Conservation (phyloP, 2,113 vertebrate species). For the Dipodomys stephensi region DNA sequence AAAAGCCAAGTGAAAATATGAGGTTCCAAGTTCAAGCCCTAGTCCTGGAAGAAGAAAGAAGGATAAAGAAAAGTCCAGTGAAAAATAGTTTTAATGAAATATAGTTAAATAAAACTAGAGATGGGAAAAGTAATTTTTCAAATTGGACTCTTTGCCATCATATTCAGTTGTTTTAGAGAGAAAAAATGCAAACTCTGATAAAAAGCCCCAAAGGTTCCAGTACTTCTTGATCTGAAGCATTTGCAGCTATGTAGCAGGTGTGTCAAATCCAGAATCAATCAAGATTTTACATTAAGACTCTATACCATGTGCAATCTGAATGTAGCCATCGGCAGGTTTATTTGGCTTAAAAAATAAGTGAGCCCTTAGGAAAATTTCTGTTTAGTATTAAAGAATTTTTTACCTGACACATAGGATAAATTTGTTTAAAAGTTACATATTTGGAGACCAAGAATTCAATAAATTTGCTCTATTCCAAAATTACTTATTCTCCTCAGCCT, state of each 20-base stretch:
- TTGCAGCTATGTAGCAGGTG: not conserved
- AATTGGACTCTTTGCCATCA: constrained; percentile 61
- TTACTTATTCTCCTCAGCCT: constrained; percentile 32
- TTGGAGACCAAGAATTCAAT: constrained; percentile 37
- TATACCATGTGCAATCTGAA: constrained; percentile 11
- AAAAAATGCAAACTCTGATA: constrained; percentile 68
- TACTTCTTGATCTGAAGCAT: not conserved
- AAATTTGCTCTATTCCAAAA: constrained; percentile 11
- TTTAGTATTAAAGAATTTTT: not conserved
- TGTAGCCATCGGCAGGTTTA: constrained; percentile 30
- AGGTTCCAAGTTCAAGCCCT: too few species aligned
- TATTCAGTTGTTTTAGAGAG: constrained; percentile 63
- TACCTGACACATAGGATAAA: not conserved
- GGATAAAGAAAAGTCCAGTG: not conserved
- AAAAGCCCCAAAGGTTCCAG: constrained; percentile 51
- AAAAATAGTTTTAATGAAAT: constrained; percentile 65
- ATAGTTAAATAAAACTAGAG: constrained; percentile 60
- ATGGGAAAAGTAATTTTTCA: constrained; percentile 45
- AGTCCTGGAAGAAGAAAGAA: too few species aligned
- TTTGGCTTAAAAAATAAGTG: constrained; percentile 20
- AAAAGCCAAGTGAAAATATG: too few species aligned
- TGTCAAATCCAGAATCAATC: constrained; percentile 2
- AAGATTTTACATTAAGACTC: constrained; percentile 52
- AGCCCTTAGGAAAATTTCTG: not conserved
- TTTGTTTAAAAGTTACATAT: constrained; percentile 39